These are phyloP conservation scores for Hylaeus volcanicus DNA, from an alignment of 1,140 invertebrate genomes.

Conservation along the genomic window DNA sequence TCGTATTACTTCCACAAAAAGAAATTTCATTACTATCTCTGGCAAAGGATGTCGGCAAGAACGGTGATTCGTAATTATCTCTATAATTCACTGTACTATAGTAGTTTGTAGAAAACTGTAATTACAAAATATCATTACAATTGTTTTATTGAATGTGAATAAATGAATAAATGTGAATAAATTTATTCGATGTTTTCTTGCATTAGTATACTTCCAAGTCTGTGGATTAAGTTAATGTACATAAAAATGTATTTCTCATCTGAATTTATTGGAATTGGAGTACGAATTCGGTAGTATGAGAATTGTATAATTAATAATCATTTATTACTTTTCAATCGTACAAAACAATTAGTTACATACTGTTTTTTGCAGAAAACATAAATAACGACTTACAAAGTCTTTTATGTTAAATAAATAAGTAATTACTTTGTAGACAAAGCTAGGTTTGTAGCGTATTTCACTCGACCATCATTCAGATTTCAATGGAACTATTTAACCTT, in stretches of 20 bases:
- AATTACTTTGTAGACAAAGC: conserved; percentile 5
- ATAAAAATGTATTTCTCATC: conserved; percentile 22
- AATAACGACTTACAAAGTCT: not conserved
- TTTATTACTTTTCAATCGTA: conserved; percentile 43
- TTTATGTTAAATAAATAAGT: conserved; percentile 30
- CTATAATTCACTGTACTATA: conserved; percentile 41
- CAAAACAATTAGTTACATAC: conserved; percentile 30
- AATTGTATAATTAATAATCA: conserved; percentile 11
- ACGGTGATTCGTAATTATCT: conserved; percentile 24
- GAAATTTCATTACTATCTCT: conserved; percentile 2
- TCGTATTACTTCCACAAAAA: conserved; percentile 18
- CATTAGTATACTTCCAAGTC: not conserved
- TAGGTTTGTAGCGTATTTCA: not conserved
- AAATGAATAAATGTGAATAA: conserved; percentile 45
- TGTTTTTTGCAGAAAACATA: conserved; percentile 3
- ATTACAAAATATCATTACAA: conserved; percentile 40
- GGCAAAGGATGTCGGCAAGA: not conserved
- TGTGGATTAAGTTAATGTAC: conserved; percentile 2
- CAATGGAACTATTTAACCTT: not conserved
- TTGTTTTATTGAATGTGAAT: conserved; percentile 59
- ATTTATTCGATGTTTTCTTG: conserved; percentile 54
- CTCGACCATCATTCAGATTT: not conserved
- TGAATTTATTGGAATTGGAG: not conserved
- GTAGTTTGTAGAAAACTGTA: conserved; percentile 42
- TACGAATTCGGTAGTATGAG: not conserved